Percentiles rank a stretch among this genome's conserved stretches.
Evolutionary conservation across 1,140 invertebrate species (phyloP).

Genomic region (Drosophila nigromelanica): DNA sequence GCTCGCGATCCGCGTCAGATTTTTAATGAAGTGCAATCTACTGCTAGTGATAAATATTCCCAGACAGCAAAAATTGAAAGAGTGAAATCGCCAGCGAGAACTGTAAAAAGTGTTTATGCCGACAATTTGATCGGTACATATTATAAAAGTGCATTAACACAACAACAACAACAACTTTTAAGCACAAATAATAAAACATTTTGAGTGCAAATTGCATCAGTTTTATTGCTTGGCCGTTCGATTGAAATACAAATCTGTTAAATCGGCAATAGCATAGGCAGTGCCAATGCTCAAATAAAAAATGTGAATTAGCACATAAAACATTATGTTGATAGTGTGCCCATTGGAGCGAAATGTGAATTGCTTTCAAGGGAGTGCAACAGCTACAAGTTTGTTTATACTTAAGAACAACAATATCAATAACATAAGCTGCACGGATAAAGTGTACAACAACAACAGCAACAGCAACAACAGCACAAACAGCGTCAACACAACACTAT

Average conservation of each 20-base stretch:
- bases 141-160: background rate
- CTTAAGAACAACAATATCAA: conserved; percentile 60
- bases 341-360: conserved; percentile 77
- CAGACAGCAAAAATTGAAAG: conserved; percentile 20
- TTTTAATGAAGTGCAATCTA: conserved; percentile 26
- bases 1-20: conserved; percentile 41
- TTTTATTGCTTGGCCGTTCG: background rate
- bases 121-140: conserved; percentile 9
- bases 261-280: background rate
- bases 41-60: conserved; percentile 12
- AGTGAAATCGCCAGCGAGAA: conserved; percentile 21
- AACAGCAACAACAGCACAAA: conserved; percentile 39
- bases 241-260: background rate
- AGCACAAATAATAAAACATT: background rate
- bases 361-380: conserved; percentile 70
- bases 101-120: conserved; percentile 55
- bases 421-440: conserved; percentile 38
- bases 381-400: conserved; percentile 67
- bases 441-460: conserved; percentile 27
- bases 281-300: conserved; percentile 14
- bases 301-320: conserved; percentile 31
- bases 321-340: conserved; percentile 82
- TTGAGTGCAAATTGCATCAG: conserved; percentile 2
- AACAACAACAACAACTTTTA: background rate
- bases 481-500: conserved; percentile 20